These are phyloP conservation scores for Volucella bombylans DNA, from an alignment of 2,888 invertebrate genomes.

Conservation along the genomic window DNA sequence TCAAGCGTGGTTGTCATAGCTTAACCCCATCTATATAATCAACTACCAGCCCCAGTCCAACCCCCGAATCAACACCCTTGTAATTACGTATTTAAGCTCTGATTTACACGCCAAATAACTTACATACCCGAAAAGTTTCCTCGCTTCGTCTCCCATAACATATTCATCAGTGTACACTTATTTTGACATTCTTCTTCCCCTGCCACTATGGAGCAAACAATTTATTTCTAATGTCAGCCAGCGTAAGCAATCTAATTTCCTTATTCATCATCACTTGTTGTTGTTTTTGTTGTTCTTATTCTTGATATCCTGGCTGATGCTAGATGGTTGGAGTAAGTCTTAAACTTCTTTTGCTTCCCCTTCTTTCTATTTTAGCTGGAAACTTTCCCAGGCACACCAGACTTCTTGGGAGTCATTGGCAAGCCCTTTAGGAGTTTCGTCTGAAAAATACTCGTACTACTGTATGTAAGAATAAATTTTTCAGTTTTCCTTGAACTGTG, in stretches of 20 bases:
- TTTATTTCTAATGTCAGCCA: conserved; percentile 35
- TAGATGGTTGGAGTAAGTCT: background rate
- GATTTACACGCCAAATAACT: conserved; percentile 30
- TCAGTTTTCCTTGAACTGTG: conserved; percentile 17
- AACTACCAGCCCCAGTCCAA: background rate
- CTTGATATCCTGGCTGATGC: background rate
- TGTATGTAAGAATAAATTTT: conserved; percentile 32
- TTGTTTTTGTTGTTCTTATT: background rate
- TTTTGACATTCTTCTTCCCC: conserved; percentile 12
- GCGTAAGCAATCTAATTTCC: conserved; percentile 55
- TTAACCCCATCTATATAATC: background rate
- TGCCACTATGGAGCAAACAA: conserved; percentile 17
- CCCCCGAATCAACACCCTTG: background rate
- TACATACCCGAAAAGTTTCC: background rate
- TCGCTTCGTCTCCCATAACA: background rate
- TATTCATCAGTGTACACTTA: conserved; percentile 33
- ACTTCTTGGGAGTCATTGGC: too few relatives aligned
- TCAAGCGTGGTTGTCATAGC: too few relatives aligned
- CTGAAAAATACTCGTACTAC: too few relatives aligned
- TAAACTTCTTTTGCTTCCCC: too few relatives aligned
- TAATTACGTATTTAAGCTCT: conserved; percentile 20
- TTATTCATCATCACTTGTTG: conserved; percentile 32
- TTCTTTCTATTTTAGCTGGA: too few relatives aligned
- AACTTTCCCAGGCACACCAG: too few relatives aligned
- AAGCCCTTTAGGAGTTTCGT: too few relatives aligned